Evolutionary conservation across 2,888 invertebrate species (phyloP).

Genomic region (Apantesis nais): DNA sequence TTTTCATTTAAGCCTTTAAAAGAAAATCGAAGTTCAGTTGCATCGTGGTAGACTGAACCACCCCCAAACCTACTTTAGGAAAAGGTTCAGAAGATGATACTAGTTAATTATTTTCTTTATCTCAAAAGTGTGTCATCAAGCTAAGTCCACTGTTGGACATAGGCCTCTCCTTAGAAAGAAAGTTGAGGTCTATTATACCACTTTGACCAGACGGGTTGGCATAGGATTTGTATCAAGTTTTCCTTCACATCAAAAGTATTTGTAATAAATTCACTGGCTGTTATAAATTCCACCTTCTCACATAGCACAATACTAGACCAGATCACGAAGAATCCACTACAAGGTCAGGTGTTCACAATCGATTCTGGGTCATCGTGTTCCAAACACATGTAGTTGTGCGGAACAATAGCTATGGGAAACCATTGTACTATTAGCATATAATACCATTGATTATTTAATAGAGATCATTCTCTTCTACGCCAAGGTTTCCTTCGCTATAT

Average conservation of each 20-base stretch:
- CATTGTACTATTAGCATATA: conserved; percentile 43
- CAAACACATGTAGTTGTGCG: conserved; percentile 7
- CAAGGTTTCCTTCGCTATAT: conserved; percentile 13
- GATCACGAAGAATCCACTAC: conserved; percentile 15
- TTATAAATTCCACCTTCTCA: neutral
- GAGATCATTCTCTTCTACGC: conserved; percentile 25
- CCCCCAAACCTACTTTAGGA: no score
- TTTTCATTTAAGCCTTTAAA: neutral
- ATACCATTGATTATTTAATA: conserved; percentile 48
- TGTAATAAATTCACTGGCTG: neutral
- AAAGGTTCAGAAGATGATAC: no score
- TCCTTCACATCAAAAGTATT: no score
- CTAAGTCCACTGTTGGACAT: no score
- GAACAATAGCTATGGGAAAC: conserved; percentile 47
- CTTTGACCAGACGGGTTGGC: no score
- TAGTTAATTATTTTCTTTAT: no score
- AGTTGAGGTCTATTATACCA: no score
- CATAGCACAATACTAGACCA: conserved; percentile 1
- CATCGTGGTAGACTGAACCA: no score
- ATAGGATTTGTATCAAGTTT: no score
- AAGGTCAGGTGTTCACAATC: conserved; percentile 36
- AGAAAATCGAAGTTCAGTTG: no score
- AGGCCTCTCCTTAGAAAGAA: no score
- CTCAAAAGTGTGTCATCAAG: neutral
- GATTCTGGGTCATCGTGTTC: conserved; percentile 45